Conservation (phyloP, 2,113 vertebrate species). For the Takifugu flavidus region DNA sequence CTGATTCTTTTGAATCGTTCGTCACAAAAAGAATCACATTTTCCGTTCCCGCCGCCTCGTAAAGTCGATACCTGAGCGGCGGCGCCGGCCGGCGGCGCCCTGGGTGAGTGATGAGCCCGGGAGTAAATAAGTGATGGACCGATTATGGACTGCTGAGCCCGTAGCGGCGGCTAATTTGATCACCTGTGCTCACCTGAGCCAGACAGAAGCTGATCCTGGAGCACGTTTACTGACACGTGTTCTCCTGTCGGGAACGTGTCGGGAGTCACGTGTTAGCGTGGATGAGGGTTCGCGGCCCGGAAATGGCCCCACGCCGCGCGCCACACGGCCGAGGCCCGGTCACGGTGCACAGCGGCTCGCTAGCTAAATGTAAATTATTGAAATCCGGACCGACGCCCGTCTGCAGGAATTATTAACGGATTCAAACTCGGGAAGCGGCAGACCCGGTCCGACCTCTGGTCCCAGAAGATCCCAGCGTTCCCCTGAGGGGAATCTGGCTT, state of each 20-base stretch:
- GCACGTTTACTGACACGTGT: constrained; percentile 4
- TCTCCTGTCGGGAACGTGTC: no score
- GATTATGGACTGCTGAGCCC: constrained; percentile 51
- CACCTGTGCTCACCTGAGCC: not conserved
- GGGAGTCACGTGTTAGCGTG: no score
- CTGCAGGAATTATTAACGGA: constrained; percentile 39
- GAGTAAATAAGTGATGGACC: constrained; percentile 68
- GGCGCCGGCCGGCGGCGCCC: constrained; percentile 12
- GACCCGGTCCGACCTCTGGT: constrained; percentile 3
- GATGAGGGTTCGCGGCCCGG: constrained; percentile 10
- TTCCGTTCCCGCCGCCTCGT: constrained; percentile 25
- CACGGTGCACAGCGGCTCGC: constrained; percentile 40
- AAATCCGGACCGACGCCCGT: constrained; percentile 23
- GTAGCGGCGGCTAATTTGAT: no score
- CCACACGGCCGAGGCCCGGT: constrained; percentile 34
- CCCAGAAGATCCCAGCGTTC: not conserved
- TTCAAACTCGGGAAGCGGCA: constrained; percentile 20
- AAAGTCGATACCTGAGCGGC: constrained; percentile 40
- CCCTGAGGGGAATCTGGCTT: not conserved
- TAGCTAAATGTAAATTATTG: constrained; percentile 37
- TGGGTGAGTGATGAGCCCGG: constrained; percentile 48
- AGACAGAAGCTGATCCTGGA: constrained; percentile 5
- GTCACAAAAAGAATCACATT: constrained; percentile 33
- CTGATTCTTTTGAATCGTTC: constrained; percentile 38
- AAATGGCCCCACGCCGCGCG: constrained; percentile 45